Evolutionary conservation across 2,113 vertebrate genomes (phyloP).

Genomic region (Cyanoliseus patagonus): DNA sequence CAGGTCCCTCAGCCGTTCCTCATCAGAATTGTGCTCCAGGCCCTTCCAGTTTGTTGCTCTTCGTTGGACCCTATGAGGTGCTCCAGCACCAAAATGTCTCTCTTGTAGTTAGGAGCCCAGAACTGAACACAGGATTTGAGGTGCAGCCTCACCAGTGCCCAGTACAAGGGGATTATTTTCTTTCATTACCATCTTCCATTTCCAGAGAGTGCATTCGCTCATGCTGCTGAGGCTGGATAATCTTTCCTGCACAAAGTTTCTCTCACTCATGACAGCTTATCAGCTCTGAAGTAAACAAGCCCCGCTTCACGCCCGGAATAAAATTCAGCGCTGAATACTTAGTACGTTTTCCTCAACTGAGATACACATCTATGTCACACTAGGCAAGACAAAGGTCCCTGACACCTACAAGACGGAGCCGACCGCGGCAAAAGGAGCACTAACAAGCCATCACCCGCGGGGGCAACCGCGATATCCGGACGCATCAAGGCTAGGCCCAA

Average conservation of each 20-base stretch:
- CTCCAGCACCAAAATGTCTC: background rate
- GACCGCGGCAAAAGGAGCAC: rapidly evolving
- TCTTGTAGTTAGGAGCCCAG: background rate
- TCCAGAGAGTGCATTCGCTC: rapidly evolving
- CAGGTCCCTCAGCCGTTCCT: background rate
- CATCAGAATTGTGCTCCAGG: background rate
- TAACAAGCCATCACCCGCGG: rapidly evolving
- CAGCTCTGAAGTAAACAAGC: too few relatives aligned
- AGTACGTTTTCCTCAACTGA: rapidly evolving
- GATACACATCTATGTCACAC: rapidly evolving
- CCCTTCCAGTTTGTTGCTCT: background rate
- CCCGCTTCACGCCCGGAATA: background rate
- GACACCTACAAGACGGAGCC: rapidly evolving
- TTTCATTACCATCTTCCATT: background rate
- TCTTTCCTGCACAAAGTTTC: rapidly evolving
- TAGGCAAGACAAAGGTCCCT: rapidly evolving
- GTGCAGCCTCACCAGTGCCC: background rate
- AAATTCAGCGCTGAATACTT: rapidly evolving
- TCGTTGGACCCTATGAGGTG: background rate
- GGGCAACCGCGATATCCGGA: too few relatives aligned
- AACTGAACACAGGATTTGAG: background rate
- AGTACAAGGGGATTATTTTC: background rate
- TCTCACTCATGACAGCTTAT: rapidly evolving
- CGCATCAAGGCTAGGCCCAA: background rate
- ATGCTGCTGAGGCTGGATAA: rapidly evolving